phyloP scores from a whole-genome alignment of 92 coral and sea anemone species.

The Porites rus region DNA sequence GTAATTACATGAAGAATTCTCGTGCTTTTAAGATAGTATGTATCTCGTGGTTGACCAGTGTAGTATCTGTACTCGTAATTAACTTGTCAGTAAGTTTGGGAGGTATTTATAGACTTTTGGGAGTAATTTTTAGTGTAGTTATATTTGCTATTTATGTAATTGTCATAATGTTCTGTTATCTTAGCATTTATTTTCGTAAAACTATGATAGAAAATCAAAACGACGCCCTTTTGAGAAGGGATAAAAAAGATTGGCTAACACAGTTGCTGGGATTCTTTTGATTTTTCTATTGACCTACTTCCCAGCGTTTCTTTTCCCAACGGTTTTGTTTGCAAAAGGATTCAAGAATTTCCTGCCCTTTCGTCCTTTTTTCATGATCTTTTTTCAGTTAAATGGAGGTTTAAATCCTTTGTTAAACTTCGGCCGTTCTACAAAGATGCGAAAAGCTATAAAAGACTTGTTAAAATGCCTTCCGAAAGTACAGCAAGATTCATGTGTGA shows the following conservation, averaged over 20 bases:
- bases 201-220: neutral
- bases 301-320: neutral
- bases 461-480: neutral
- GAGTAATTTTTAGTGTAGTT: neutral
- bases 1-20: neutral
- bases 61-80: neutral
- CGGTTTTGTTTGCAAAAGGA: neutral
- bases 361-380: neutral
- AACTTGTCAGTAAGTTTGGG: neutral
- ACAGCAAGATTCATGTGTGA: neutral
- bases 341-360: neutral
- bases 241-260: neutral
- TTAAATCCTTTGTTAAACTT: neutral
- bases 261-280: neutral
- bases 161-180: neutral
- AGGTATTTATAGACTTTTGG: neutral
- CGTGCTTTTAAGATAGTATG: constrained; percentile 5
- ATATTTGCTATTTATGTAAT: neutral
- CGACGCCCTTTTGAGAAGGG: neutral
- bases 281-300: neutral
- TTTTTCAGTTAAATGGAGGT: neutral
- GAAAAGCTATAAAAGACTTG: neutral
- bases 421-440: neutral
- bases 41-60: neutral
- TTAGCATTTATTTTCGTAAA: neutral